Base-by-base conservation (phyloP, 2,113 vertebrate species). In the Bujurquina vittata region DNA sequence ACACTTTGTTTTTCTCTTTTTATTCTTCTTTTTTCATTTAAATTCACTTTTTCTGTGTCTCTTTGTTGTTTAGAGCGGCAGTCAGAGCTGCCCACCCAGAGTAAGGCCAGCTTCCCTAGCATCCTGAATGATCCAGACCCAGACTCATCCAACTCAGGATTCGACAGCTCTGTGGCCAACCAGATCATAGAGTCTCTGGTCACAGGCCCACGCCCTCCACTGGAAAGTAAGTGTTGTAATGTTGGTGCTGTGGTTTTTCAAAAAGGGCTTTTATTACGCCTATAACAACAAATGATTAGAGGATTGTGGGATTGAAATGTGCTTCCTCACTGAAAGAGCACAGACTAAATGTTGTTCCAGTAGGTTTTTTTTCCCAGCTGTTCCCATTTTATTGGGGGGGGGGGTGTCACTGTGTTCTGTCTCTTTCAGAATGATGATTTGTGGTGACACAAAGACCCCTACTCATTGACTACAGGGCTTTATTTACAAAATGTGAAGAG, bases 171-270 rank as follows among this genome's bases (percentile, higher is more conserved):
- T 0, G 96, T 99, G 88, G 98, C 98, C 91, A 98, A 98, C 88
- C 98, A 99, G 94, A 98, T 99, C 95, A 99, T 97, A 0, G 98
- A 99, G 95, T 97, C 98, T 33, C 94, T 99, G 95, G 98, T 98
- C 90, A 99, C 97, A 23, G 98, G 98, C 74, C 98, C 98, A 65
- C 97, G 98, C 22, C 98, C 98, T 54, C 97, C 98, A 0, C 96
- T 99, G 94, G 98, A 99, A 95, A 99, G 98, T 99, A 94, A 77
- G 97, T 96, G 17, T 14, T 10, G 46, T 5, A 17, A 23, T 74
- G 4, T 4, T 20, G 3, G 23, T 31, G 9, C 20, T 29, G 55
- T 80, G 67, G 17, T 10, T 6, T 11, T 35, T 54, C 5, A 46
- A 5, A 33, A 31, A 2, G 20, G 9, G 12, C 6, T 49, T 60